These are phyloP conservation scores for Dioctria linearis DNA, from an alignment of 2,888 invertebrate species.

Conservation along the genomic window DNA sequence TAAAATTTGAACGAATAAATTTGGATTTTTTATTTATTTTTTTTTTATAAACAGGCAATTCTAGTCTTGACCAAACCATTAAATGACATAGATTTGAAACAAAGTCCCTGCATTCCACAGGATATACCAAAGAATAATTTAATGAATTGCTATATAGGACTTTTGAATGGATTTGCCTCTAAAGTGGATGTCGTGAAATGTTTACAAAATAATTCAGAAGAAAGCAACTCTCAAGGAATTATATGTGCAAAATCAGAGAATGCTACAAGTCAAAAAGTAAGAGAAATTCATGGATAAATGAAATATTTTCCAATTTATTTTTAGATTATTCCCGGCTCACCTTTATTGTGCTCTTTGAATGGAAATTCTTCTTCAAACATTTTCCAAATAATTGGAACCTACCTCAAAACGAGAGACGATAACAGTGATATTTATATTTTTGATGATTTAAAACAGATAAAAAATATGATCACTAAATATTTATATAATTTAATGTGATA, in stretches of 20 bases:
- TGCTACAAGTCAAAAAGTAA: not conserved
- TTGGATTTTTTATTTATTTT: too few relatives aligned
- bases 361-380: slow-evolving; percentile 45
- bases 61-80: slow-evolving; percentile 53
- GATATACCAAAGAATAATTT: slow-evolving; percentile 1
- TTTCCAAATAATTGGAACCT: slow-evolving; percentile 53
- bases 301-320: slow-evolving; percentile 18
- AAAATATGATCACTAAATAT: slow-evolving; percentile 54
- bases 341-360: slow-evolving; percentile 51
- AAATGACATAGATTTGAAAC: slow-evolving; percentile 16
- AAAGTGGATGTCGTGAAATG: not conserved
- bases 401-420: slow-evolving; percentile 13
- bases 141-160: slow-evolving; percentile 48
- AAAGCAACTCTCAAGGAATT: not conserved
- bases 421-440: slow-evolving; percentile 52
- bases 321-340: slow-evolving; percentile 52
- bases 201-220: not conserved
- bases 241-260: not conserved
- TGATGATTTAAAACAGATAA: slow-evolving; percentile 53
- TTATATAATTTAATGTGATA: slow-evolving; percentile 54
- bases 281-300: not conserved
- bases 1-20: not conserved
- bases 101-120: slow-evolving; percentile 52
- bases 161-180: not conserved
- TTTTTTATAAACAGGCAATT: slow-evolving; percentile 50